Base-by-base conservation (phyloP, 2,113 vertebrate species). In the Python bivittatus region DNA sequence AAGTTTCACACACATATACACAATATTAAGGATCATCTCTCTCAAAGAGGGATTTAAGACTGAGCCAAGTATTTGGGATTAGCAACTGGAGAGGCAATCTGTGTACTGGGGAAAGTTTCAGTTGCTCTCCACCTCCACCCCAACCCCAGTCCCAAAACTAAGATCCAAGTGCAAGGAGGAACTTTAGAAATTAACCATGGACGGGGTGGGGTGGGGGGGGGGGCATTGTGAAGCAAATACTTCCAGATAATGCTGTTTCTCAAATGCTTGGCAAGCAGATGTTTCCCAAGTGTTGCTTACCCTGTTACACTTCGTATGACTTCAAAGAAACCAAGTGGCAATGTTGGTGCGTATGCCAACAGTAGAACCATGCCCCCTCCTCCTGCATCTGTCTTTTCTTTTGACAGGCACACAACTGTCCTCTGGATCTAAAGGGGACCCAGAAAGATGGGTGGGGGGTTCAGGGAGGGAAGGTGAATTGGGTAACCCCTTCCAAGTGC, bases 331-430 rank as follows among this genome's bases (percentile, higher is more conserved):
- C 8, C 3, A 54, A 27, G 13, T 44, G 25, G 2, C 64, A 44
- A 6, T 12, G 17, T 27, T 7, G 1, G 7, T n/a, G 61, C 25
- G 6, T 4, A 27, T 1, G 1, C 25, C 5, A 6, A 29, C n/a
- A 22, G 9, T 1, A n/a, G 17, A 9, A 10, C 38, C 13, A 6
- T 12, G 20, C 44, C 4, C 2, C 1, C 25, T 61, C 58, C 5
- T 61, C 58, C 5, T 91, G 42, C 29, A 53, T 44, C 17, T 20
- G 44, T 52, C 11, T 87, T n/a, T 38, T 17, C 20, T 4, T 48
- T 56, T 33, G 86, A 57, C 52, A 54, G 29, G 48, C 61, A 13
- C 9, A 27, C 53, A 52, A 23, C 64, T 27, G 42, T 44, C 23
- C 54, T 44, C 61, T 22, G 22, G 60, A 44, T 33, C 17, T n/a